phyloP scores from a whole-genome alignment of 1,140 invertebrate species.

The Bombus confusus region DNA sequence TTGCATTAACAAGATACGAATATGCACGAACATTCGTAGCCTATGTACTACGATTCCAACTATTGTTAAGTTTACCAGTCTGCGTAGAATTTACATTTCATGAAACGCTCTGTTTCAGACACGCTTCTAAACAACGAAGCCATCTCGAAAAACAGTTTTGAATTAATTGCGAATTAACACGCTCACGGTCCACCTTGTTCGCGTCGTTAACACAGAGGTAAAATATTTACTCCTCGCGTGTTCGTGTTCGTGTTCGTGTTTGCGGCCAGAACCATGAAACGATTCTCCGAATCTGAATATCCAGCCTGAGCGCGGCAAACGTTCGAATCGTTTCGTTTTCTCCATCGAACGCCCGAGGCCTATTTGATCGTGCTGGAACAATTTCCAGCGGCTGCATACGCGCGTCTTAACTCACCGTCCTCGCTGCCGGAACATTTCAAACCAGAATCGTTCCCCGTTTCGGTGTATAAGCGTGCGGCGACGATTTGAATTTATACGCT shows the following conservation, averaged over 20 bases:
- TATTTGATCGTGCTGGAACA: slow-evolving; percentile 35
- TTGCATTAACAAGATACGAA: neutral
- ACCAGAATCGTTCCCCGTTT: slow-evolving; percentile 18
- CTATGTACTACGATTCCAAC: neutral
- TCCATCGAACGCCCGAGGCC: neutral
- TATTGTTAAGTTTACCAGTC: neutral
- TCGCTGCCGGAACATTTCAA: neutral
- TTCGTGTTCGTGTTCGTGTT: neutral
- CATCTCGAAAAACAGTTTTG: neutral
- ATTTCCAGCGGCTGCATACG: neutral
- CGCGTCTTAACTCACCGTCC: neutral
- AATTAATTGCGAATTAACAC: neutral
- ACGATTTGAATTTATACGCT: slow-evolving; percentile 43
- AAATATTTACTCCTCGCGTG: neutral
- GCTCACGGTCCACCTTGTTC: neutral
- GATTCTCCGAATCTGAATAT: neutral
- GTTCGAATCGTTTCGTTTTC: slow-evolving; percentile 22
- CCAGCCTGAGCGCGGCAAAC: too few species aligned
- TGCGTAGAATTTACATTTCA: neutral
- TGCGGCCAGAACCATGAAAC: neutral
- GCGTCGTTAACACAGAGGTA: neutral
- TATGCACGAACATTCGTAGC: neutral
- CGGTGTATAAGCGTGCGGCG: neutral
- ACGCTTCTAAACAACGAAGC: neutral
- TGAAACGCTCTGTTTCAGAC: too few species aligned